These are phyloP conservation scores for Parnassius smintheus DNA, from an alignment of 2,888 invertebrate species.

Conservation along the genomic window DNA sequence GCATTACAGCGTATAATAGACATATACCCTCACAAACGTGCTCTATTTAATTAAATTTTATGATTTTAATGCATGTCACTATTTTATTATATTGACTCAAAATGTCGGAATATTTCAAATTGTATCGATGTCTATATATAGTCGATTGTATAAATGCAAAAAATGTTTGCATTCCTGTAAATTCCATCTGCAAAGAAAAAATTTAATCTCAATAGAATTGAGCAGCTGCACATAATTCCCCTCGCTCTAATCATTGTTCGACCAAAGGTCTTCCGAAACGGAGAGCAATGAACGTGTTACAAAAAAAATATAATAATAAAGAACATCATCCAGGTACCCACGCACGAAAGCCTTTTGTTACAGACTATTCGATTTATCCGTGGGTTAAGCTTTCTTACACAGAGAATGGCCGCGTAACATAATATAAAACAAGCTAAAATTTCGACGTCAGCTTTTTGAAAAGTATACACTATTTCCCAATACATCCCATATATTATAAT, in stretches of 20 bases:
- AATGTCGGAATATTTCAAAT: background rate
- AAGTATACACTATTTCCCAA: background rate
- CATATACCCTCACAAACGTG: too few relatives aligned
- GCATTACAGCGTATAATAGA: too few relatives aligned
- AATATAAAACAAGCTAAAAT: background rate
- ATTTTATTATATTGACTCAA: too few relatives aligned
- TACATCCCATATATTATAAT: background rate
- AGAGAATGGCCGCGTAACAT: background rate
- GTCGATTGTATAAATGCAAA: constrained; percentile 15
- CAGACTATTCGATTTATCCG: constrained; percentile 27
- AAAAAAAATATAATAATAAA: constrained; percentile 57
- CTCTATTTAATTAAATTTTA: too few relatives aligned
- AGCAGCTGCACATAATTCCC: constrained; percentile 76
- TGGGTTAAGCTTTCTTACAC: constrained; percentile 5
- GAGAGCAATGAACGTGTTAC: constrained; percentile 67
- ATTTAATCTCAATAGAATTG: constrained; percentile 64
- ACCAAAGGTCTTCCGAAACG: constrained; percentile 71
- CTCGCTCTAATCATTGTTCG: constrained; percentile 72
- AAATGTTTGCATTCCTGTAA: constrained; percentile 56
- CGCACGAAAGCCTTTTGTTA: constrained; percentile 44
- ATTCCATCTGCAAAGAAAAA: constrained; percentile 47
- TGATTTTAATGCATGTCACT: too few relatives aligned
- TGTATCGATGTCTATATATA: background rate
- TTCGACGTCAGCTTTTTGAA: too few relatives aligned
- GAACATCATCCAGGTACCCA: constrained; percentile 68